Evolutionary conservation across 92 coral and sea anemone genomes (phyloP).

Genomic region (Metridium senile): DNA sequence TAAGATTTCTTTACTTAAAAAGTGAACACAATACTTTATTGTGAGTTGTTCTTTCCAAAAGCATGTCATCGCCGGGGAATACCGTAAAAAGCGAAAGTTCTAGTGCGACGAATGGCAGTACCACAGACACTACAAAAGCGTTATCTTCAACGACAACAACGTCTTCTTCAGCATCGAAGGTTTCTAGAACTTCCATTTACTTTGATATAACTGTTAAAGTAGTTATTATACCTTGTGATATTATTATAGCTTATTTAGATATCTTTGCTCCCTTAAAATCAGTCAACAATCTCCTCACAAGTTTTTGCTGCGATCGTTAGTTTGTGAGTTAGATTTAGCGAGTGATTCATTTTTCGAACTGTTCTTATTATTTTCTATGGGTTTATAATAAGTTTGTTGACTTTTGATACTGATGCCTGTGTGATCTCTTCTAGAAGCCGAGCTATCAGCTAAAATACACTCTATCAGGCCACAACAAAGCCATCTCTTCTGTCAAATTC

Average conservation of each 20-base stretch:
- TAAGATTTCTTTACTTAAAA: neutral
- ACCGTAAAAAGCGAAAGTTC: conserved; percentile 30
- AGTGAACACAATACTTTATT: neutral
- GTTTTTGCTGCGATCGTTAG: too few relatives aligned
- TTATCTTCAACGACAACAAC: neutral
- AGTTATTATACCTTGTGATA: too few relatives aligned
- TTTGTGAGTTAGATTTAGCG: too few relatives aligned
- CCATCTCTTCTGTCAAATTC: conserved; percentile 96
- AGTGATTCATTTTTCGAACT: too few relatives aligned
- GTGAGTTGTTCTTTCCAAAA: neutral
- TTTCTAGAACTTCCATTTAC: neutral
- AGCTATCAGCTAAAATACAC: conserved; percentile 93
- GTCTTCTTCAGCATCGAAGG: conserved; percentile 28
- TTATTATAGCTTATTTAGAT: too few relatives aligned
- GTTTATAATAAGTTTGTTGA: too few relatives aligned
- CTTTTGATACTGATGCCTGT: neutral
- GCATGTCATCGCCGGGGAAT: conserved; percentile 39
- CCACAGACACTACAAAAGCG: conserved; percentile 11
- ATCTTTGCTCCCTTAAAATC: too few relatives aligned
- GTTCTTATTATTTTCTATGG: too few relatives aligned
- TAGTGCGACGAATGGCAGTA: conserved; percentile 19
- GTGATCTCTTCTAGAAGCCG: conserved; percentile 70
- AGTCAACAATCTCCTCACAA: too few relatives aligned
- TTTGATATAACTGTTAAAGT: too few relatives aligned
- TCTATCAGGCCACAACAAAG: conserved; percentile 93